Base-by-base conservation (phyloP, 2,888 invertebrate species). In the Kuschelorhynchus macadamiae region DNA sequence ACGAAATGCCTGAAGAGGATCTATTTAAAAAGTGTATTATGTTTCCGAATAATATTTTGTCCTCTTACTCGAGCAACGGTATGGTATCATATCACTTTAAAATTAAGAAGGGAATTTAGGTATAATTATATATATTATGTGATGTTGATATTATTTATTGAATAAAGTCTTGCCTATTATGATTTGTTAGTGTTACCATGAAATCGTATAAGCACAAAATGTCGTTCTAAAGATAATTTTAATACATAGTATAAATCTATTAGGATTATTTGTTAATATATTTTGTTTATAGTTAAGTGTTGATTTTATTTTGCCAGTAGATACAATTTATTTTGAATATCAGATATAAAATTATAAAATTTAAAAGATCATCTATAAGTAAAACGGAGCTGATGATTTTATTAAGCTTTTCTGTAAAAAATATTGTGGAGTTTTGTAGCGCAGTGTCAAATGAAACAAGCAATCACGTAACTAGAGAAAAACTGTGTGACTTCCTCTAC, bases 21-120 rank as follows among this genome's bases (percentile, higher is more conserved):
- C 60, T 79, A 42, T 78, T 76, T 46, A 78, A 77, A 49, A 76
- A 77, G 55, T 77, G 79, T 62, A 77, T 79, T 20, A 71, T 76
- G 72, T 75, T 79, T 61, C 79, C 79, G 0, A 77, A 77, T 49
- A 79, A 70, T 65, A 73, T 78, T 61, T 69, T 80, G 25, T 71
- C 76, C 4, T 73, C 76, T 11, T 80, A 79, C 70, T 72, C 77
- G 4, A 73, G 69, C 62, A 75, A 76, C 61, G 79, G 79, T 3
- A 67, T 77, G 70, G 68, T 74, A 0, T 72, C 73, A 9, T 76
- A 74, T 62, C 70, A 71, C 46, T 70, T 76, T 56, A 73, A 70
- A 18, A 74, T 76, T 42, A 75, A 71, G 32, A 72, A 75, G 42
- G 61, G 67, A 12, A 61, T 60, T 60, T 60, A 53, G 21, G 12